A percentile compares a stretch with the other conserved stretches of the same genome.
Evolutionary conservation across 2,797 vertebrate species (phyloP).

Genomic region (Pseudomugil gertrudae): DNA sequence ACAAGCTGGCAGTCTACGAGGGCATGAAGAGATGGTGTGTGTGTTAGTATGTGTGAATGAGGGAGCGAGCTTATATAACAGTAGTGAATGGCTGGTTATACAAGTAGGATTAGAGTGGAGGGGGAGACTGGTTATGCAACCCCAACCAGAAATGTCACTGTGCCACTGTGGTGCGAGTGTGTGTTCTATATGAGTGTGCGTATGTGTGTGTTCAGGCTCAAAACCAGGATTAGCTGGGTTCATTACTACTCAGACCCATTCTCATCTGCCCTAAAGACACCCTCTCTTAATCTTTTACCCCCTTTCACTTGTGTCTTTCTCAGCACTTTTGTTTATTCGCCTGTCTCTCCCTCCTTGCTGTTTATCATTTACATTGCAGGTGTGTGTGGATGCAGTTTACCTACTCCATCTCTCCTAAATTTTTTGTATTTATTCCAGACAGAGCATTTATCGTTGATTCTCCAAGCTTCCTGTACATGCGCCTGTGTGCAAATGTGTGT

Average conservation of each 20-base stretch:
- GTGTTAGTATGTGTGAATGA: slow-evolving; percentile 25
- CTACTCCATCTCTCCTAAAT: background rate
- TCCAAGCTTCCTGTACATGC: slow-evolving; percentile 16
- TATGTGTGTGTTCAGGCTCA: slow-evolving; percentile 53
- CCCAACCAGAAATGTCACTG: slow-evolving; percentile 78
- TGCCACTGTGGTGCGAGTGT: slow-evolving; percentile 52
- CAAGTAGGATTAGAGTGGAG: slow-evolving; percentile 79
- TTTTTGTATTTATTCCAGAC: slow-evolving; percentile 10
- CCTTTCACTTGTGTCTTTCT: slow-evolving; percentile 22
- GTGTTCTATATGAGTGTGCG: slow-evolving; percentile 28
- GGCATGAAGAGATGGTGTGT: slow-evolving; percentile 33
- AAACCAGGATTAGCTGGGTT: slow-evolving; percentile 67
- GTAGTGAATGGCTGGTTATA: slow-evolving; percentile 79
- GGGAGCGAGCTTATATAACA: slow-evolving; percentile 72
- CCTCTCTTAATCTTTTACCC: slow-evolving; percentile 15
- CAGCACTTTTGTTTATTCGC: background rate
- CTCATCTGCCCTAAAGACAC: slow-evolving; percentile 55
- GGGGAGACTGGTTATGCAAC: slow-evolving; percentile 78
- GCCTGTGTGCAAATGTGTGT: slow-evolving; percentile 14
- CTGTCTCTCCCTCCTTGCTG: background rate
- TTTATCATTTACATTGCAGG: slow-evolving; percentile 8
- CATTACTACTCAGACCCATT: slow-evolving; percentile 56
- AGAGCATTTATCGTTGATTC: slow-evolving; percentile 22
- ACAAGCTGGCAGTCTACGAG: slow-evolving; percentile 60
- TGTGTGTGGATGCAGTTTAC: slow-evolving; percentile 11